Conservation (phyloP, 2,113 vertebrate species). For the Phodopus roborovskii region DNA sequence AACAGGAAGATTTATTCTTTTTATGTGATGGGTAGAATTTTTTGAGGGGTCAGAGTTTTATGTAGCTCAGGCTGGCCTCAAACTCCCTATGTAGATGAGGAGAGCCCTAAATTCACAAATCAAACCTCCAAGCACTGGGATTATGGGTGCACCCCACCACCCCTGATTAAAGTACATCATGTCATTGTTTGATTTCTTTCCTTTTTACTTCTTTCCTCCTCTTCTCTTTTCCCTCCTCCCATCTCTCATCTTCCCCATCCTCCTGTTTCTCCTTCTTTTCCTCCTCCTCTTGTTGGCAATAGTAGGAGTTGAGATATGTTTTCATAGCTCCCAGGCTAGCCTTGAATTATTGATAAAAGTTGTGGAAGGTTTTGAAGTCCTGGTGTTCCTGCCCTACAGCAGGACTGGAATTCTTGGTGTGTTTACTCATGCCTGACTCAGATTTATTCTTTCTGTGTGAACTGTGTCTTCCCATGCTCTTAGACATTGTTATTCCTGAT, state of each 20-base stretch:
- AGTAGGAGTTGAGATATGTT: background rate
- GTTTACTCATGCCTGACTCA: background rate
- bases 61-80: background rate
- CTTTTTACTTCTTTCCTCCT: background rate
- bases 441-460: background rate
- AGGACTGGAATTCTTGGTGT: background rate
- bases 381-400: background rate
- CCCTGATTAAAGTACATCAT: background rate
- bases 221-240: rapidly evolving
- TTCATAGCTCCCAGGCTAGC: background rate
- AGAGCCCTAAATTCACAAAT: background rate
- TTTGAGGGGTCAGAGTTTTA: background rate
- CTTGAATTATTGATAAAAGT: background rate
- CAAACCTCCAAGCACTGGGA: background rate
- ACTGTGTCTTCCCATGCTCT: background rate
- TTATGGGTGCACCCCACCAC: background rate
- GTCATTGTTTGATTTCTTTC: background rate
- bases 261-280: background rate
- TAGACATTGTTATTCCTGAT: background rate
- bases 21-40: no score
- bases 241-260: background rate
- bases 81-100: background rate
- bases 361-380: background rate
- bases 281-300: no score
- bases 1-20: background rate